Base-by-base conservation (phyloP, 2,113 vertebrate genomes). In the Callipepla squamata region DNA sequence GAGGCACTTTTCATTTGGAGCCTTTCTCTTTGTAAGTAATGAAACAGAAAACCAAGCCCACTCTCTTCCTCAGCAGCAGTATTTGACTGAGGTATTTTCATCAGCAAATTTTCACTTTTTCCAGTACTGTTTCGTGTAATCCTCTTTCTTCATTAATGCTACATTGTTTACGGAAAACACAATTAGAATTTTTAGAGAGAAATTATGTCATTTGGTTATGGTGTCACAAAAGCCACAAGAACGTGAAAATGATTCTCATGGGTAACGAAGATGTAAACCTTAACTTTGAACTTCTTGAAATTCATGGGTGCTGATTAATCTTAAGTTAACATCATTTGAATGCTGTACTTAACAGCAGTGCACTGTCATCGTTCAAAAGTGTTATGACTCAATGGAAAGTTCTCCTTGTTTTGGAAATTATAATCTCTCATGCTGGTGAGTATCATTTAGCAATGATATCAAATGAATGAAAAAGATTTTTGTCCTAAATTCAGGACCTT, bases 61-160 rank as follows among this genome's bases (percentile, higher is more conserved):
- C 40, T 40, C 40, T 40, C 40, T 40, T 40, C 34, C 73, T 7
- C 34, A 55, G 48, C 36, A 53, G 15, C 21, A 59, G 11, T 72
- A n/a, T 18, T 38, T 1, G 0, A 28, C 48, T 40, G 32, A 50
- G 3, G 8, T 66, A 21, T 21, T 50, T 81, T 58, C 23, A 34
- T 55, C 9, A 30, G 34, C 2, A 7, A 28, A 70, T 87, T 80
- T 87, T 89, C 15, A 32, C n/a, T 58, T 70, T 11, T 78, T 67
- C 23, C 23, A 42, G 8, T 2, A 18, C 12, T 73, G 11, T 32
- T 85, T n/a, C 30, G 9, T 1, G 2, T 30, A 34, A 21, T 42
- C 28, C 13, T 85, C 30, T 3, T 20, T 89, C 19, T 72, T 81
- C 28, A 47, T 8, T 13, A 80, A 10, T 51, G 70, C 22, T 28